Conservation (phyloP, 2,888 invertebrate genomes). For the Cordilura impudica region DNA sequence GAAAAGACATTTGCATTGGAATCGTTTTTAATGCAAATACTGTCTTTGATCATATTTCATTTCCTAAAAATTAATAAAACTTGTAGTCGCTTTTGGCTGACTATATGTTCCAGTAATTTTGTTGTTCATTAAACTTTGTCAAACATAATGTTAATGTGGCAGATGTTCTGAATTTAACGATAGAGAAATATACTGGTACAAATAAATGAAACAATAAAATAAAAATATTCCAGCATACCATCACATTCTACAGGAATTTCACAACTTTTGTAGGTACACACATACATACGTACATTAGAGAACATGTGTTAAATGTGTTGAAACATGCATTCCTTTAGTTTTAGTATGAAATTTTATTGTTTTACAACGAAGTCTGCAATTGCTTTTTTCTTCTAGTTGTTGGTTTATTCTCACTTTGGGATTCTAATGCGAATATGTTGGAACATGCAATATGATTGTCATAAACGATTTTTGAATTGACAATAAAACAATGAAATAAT, state of each 20-base stretch:
- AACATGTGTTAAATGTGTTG: neutral
- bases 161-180: neutral
- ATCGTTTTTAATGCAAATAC: too few species aligned
- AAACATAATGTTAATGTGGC: neutral
- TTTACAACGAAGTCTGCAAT: conserved; percentile 45
- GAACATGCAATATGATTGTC: conserved; percentile 67
- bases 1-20: too few species aligned
- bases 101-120: neutral
- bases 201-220: conserved; percentile 1
- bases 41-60: too few species aligned
- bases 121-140: conserved; percentile 5
- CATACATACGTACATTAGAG: neutral
- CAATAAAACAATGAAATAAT: conserved; percentile 44
- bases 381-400: neutral
- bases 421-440: conserved; percentile 35
- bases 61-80: too few species aligned
- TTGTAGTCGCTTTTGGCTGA: neutral
- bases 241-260: conserved; percentile 6
- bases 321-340: conserved; percentile 14
- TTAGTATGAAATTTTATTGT: conserved; percentile 41
- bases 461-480: conserved; percentile 72
- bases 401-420: conserved; percentile 31
- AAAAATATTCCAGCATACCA: neutral
- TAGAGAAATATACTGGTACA: neutral
- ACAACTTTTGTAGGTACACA: neutral